Evolutionary conservation across 2,113 vertebrate species (phyloP).

Genomic region (Odocoileus hemionus): DNA sequence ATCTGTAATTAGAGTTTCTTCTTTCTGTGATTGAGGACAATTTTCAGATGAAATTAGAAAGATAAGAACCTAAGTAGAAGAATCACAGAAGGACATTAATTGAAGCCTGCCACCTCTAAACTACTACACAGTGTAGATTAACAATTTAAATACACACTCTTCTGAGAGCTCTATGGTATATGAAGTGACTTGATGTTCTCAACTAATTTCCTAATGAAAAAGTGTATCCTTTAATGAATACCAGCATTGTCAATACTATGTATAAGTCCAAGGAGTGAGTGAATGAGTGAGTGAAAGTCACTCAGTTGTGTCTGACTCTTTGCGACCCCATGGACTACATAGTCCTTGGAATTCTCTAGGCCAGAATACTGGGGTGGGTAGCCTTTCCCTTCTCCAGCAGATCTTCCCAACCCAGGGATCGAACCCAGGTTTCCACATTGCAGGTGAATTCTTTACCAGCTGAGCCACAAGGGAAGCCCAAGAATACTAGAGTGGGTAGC

Average conservation of each 20-base stretch:
- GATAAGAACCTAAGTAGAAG: not conserved
- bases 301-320: not conserved
- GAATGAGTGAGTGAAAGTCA: not conserved
- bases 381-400: not conserved
- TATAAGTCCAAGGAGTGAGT: not conserved
- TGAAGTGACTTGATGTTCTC: not conserved
- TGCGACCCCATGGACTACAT: not conserved
- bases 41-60: conserved; percentile 29
- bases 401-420: not conserved
- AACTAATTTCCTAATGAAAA: not conserved
- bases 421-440: not conserved
- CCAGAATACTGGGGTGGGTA: not conserved
- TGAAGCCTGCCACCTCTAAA: not conserved
- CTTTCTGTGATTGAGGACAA: not conserved
- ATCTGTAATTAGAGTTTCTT: not conserved
- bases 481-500: not conserved
- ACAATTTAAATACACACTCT: not conserved
- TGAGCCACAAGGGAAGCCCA: not conserved
- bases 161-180: not conserved
- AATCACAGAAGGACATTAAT: conserved; percentile 3
- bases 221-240: not conserved
- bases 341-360: not conserved
- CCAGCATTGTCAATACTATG: not conserved
- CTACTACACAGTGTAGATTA: not conserved
- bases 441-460: not conserved